phyloP scores from a whole-genome alignment of 35 echinoderm and acorn worm species.

The Lytechinus pictus region DNA sequence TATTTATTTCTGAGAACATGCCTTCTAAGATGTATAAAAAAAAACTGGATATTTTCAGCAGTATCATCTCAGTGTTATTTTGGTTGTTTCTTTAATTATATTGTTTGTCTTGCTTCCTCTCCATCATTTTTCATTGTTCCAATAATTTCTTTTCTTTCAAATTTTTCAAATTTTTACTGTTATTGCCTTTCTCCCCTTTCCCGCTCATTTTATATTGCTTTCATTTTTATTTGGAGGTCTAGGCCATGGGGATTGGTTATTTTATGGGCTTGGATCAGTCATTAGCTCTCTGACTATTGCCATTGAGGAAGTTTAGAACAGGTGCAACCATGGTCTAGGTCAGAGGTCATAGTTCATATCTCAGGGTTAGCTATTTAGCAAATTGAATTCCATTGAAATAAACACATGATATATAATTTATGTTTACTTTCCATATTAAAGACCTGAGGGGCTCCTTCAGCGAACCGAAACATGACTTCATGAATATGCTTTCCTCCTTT shows the following conservation, averaged over 20 bases:
- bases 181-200: background rate
- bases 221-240: constrained; percentile 4
- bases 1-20: no score
- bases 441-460: background rate
- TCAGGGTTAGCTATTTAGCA: constrained; percentile 29
- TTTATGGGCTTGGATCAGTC: constrained; percentile 17
- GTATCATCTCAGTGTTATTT: background rate
- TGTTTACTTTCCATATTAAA: background rate
- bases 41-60: background rate
- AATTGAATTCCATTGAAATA: background rate
- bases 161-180: background rate
- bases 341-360: constrained; percentile 45
- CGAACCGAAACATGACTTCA: background rate
- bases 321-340: constrained; percentile 56
- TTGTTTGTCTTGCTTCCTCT: background rate
- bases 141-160: background rate
- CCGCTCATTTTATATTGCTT: background rate
- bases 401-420: constrained; percentile 36
- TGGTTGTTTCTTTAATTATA: background rate
- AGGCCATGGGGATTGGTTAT: constrained; percentile 9
- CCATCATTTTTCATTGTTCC: background rate
- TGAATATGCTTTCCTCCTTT: background rate
- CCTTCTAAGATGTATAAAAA: background rate
- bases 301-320: constrained; percentile 43
- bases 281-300: constrained; percentile 6